phyloP scores from a whole-genome alignment of 2,888 invertebrate genomes.

The Hermaeophaga mercurialis region DNA sequence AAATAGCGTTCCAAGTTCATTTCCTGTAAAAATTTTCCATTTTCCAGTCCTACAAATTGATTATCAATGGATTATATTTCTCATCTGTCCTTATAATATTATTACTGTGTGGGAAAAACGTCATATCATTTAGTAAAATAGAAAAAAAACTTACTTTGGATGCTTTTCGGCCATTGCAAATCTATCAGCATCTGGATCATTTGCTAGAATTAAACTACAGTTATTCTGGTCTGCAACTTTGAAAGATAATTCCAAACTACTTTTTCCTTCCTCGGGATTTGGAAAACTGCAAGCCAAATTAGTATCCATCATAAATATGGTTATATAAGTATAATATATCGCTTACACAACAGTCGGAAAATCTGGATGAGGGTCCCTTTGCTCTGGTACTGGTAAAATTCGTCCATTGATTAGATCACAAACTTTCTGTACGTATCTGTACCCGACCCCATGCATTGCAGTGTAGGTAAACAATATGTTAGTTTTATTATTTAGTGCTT shows the following conservation, averaged over 20 bases:
- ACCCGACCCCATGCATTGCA: conserved; percentile 98
- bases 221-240: conserved; percentile 74
- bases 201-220: conserved; percentile 84
- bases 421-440: conserved; percentile 74
- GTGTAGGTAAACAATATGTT: conserved; percentile 78
- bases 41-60: conserved; percentile 62
- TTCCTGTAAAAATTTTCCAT: conserved; percentile 93
- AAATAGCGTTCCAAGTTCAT: conserved; percentile 91
- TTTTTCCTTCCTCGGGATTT: conserved; percentile 95
- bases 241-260: conserved; percentile 66
- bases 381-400: conserved; percentile 71
- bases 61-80: no score
- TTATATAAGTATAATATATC: not conserved
- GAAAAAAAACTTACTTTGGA: conserved; percentile 58
- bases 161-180: conserved; percentile 90
- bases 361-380: conserved; percentile 91
- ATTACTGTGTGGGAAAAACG: no score
- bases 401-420: conserved; percentile 77
- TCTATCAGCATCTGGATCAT: conserved; percentile 98
- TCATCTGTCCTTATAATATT: no score
- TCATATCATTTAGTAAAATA: no score
- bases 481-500: conserved; percentile 64
- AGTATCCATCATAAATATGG: not conserved
- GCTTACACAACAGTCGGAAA: conserved; percentile 87
- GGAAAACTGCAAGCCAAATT: conserved; percentile 68